Base-by-base conservation (phyloP, 2,113 vertebrate genomes). In the Heterotis niloticus region DNA sequence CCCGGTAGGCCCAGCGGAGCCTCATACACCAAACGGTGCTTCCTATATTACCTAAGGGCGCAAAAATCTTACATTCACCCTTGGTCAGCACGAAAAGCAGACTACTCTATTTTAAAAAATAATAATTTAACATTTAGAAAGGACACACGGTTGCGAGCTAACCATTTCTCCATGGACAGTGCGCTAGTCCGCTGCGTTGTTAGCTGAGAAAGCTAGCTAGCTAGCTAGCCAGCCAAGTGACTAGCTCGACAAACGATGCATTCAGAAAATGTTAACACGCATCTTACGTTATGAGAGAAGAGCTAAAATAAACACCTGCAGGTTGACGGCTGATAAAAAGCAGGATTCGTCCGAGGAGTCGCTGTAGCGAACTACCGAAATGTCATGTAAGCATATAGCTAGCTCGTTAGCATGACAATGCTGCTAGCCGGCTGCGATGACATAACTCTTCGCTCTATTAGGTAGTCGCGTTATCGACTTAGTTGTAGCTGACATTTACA, bases 1-100 rank as follows among this genome's bases (percentile, higher is more conserved):
- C 71, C 26, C 51, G 57, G 71, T 74, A 74, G 69, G 69, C 69
- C 69, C n/a, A 54, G 54, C 10, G n/a, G 69, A 13, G 59, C 1
- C 18, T 70, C 68, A 72, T 10, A 72, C 51, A 54, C 10, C 20
- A 5, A 10, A 44, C 34, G 34, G 7, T 44, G 34, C 34, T 44
- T 4, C 2, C 34, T 44, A 44, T 44, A 44, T 7, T 44, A 44
- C 34, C 7, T 44, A 44, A n/a, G n/a, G n/a, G n/a, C n/a, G n/a
- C n/a, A n/a, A 62, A 17, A 4, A 62, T 62, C 3, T 11, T 62
- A 62, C 3, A 62, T 14, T 2, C 13, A 62, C 20, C 20, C 14
- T 16, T 69, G 34, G 13, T 16, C 13, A 57, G 23, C 24, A 57
- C 11, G 24, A 74, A 26, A 74, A 16, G 52, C 10, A 20, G 13